Base-by-base conservation (phyloP, 2,113 vertebrate genomes). In the Tragulus kanchil region DNA sequence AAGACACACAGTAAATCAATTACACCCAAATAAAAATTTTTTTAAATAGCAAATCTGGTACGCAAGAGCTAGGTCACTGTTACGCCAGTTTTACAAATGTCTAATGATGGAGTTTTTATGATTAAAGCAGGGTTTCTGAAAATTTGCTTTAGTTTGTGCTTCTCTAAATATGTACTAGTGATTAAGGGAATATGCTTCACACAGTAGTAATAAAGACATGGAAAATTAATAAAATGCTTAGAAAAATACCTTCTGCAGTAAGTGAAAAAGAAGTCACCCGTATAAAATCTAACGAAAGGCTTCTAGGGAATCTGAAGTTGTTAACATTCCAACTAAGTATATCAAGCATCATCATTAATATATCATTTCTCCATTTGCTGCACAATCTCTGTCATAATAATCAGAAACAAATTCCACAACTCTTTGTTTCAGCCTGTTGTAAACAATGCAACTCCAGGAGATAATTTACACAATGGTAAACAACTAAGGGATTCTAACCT, bases 401-500 rank as follows among this genome's bases (percentile, higher is more conserved):
- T 98, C 89, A 98, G 73, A 98, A 97, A 50, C 88, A 98, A 98
- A 98, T 98, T 97, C 98, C 86, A 97, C 97, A 98, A 89, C 79
- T 97, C 96, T 98, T 97, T 98, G 98, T 96, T 75, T 89, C 97
- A 98, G 73, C 86, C 96, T 97, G 95, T 98, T 98, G 98, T 98
- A 99, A 99, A 99, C 97, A 98, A 98, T 97, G 94, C 95, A 64
- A 93, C 95, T 98, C 92, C 77, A 96, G 97, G 96, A 97, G 94
- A 98, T 93, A 92, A 98, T 97, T 97, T 98, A 98, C 97, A 98
- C 97, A 97, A 97, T 85, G 69, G 95, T 98, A 97, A 98, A 98
- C 95, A 97, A 98, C 98, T 98, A 98, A 98, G 67, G 54, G 97
- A 98, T 98, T 98, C 98, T 98, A 97, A 97, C 96, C 96, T 98